Conservation (phyloP, 2,113 vertebrate species). For the Oostethus manadensis region DNA sequence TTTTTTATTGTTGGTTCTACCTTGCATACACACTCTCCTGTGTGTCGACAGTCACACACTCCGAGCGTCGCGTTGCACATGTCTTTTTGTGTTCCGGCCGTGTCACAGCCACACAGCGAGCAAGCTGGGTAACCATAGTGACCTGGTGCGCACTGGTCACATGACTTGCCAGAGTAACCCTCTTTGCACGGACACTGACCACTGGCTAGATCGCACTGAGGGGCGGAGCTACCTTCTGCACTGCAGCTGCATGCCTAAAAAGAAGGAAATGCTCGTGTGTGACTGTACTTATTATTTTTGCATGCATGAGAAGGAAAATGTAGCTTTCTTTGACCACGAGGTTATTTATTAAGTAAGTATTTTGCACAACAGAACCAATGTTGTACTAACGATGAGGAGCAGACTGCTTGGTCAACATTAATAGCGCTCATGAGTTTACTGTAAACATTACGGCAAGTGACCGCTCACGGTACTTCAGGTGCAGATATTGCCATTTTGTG, state of each 20-base stretch:
- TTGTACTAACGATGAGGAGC: too few relatives aligned
- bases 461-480: too few relatives aligned
- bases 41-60: constrained; percentile 77
- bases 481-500: too few relatives aligned
- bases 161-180: constrained; percentile 73
- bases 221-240: constrained; percentile 61
- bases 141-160: constrained; percentile 78
- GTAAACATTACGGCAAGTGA: too few relatives aligned
- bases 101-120: constrained; percentile 80
- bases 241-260: constrained; percentile 83
- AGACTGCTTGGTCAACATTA: too few relatives aligned
- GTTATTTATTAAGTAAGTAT: too few relatives aligned
- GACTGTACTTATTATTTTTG: too few relatives aligned
- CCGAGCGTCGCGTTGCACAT: constrained; percentile 70
- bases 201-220: constrained; percentile 71
- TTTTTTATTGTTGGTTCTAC: constrained; percentile 54
- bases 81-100: constrained; percentile 70
- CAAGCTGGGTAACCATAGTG: constrained; percentile 83
- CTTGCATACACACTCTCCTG: constrained; percentile 85
- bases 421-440: too few relatives aligned
- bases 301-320: too few relatives aligned
- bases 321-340: too few relatives aligned
- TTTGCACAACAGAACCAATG: too few relatives aligned
- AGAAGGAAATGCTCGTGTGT: neutral
- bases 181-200: constrained; percentile 79